Conservation (phyloP, 2,888 invertebrate species). For the Oithona nana region DNA sequence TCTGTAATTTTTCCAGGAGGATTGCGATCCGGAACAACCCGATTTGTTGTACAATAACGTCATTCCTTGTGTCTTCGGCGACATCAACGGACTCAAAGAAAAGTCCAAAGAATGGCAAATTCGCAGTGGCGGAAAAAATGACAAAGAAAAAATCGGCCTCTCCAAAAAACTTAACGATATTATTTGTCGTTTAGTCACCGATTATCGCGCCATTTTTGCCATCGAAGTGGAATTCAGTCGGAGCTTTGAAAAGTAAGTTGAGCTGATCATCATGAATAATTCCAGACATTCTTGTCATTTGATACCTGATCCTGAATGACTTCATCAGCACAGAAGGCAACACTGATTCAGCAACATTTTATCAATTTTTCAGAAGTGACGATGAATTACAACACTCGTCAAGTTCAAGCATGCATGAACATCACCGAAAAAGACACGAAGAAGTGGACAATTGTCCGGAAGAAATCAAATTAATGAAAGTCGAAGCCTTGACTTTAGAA, state of each 20-base stretch:
- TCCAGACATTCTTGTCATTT: too few relatives aligned
- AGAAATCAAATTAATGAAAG: conserved; percentile 1
- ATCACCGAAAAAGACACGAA: conserved; percentile 2
- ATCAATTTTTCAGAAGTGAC: too few relatives aligned
- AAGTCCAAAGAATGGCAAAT: background rate
- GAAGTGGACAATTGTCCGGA: background rate
- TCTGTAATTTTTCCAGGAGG: too few relatives aligned
- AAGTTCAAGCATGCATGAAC: background rate
- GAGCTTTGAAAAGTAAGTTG: background rate
- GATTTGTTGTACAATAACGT: background rate
- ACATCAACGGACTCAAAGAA: background rate
- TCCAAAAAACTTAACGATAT: background rate
- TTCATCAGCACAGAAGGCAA: too few relatives aligned
- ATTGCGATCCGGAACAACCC: too few relatives aligned
- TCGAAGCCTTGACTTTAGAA: background rate
- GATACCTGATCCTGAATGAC: too few relatives aligned
- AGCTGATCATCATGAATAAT: too few relatives aligned
- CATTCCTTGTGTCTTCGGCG: background rate
- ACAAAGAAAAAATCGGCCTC: background rate
- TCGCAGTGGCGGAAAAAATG: background rate
- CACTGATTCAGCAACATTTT: too few relatives aligned
- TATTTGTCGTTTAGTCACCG: background rate
- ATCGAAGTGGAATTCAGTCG: background rate
- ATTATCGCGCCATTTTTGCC: conserved; percentile 5
- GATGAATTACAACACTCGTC: background rate